phyloP scores from a whole-genome alignment of 2,113 vertebrate genomes.

The Pseudonaja textilis region DNA sequence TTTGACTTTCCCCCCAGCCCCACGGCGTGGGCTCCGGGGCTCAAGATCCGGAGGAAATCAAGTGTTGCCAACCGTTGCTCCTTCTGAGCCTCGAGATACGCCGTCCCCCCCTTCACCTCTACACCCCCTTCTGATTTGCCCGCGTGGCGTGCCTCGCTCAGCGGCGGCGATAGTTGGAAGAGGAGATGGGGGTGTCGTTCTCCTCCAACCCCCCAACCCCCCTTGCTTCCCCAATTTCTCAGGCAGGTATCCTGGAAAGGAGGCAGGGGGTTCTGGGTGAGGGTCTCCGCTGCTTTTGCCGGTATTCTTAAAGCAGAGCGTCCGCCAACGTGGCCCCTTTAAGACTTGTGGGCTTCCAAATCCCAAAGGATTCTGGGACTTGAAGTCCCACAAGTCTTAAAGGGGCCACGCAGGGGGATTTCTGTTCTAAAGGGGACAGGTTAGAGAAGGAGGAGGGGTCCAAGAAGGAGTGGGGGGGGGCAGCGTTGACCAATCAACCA shows the following conservation, averaged over 20 bases:
- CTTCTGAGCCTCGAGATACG: no score
- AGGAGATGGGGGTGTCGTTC: accelerated
- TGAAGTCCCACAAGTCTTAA: background rate
- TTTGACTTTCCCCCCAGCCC: no score
- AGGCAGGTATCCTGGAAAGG: background rate
- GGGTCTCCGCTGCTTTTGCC: background rate
- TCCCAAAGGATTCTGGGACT: background rate
- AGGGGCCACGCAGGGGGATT: background rate
- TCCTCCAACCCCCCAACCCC: background rate
- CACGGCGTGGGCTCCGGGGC: accelerated
- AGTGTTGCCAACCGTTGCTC: background rate
- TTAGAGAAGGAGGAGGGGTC: background rate
- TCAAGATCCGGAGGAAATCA: background rate
- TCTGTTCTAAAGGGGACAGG: background rate
- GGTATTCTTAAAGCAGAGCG: background rate
- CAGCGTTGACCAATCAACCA: background rate
- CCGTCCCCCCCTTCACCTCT: no score
- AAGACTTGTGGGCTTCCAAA: background rate
- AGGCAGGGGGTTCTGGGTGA: background rate
- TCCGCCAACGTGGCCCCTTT: background rate
- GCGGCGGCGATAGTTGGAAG: background rate
- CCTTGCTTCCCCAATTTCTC: background rate
- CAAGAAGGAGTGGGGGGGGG: no score
- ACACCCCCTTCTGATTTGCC: background rate
- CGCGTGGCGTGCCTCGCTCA: accelerated